Percentiles rank a stretch among this genome's conserved stretches.
Conservation (phyloP, 2,888 invertebrate species). For the Drepanosiphum platanoidis region DNA sequence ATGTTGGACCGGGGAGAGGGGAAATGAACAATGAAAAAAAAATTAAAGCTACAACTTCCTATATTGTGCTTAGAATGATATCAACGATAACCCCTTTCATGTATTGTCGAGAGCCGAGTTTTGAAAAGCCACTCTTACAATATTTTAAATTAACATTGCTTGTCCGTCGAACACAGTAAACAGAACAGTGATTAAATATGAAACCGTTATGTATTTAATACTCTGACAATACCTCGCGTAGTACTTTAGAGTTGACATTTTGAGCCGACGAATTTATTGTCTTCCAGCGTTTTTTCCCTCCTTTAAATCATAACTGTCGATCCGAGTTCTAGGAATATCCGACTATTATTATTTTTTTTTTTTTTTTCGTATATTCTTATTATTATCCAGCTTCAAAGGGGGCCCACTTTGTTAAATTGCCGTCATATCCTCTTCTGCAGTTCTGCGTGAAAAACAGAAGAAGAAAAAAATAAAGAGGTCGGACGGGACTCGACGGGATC, state of each 20-base stretch:
- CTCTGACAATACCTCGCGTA: background rate
- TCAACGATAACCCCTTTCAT: background rate
- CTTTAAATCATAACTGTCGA: conserved; percentile 9
- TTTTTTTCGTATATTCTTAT: conserved; percentile 19
- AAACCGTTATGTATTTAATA: background rate
- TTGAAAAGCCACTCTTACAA: background rate
- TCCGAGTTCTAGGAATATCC: conserved; percentile 4
- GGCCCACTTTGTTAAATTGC: conserved; percentile 56
- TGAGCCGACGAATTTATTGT: background rate
- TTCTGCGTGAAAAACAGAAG: conserved; percentile 37
- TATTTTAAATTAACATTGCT: background rate
- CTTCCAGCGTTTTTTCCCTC: background rate
- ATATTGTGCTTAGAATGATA: background rate
- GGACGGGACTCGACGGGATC: background rate
- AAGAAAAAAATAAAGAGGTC: conserved; percentile 19
- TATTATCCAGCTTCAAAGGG: conserved; percentile 49
- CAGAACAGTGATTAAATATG: background rate
- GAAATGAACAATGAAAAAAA: background rate
- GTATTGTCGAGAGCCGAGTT: background rate
- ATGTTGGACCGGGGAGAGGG: no score
- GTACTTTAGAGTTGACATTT: background rate
- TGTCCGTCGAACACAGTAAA: background rate
- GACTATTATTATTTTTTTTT: background rate
- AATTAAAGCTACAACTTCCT: background rate
- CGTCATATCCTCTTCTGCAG: conserved; percentile 46